Evolutionary conservation across 2,113 vertebrate species (phyloP).

Genomic region (Geococcyx californianus): DNA sequence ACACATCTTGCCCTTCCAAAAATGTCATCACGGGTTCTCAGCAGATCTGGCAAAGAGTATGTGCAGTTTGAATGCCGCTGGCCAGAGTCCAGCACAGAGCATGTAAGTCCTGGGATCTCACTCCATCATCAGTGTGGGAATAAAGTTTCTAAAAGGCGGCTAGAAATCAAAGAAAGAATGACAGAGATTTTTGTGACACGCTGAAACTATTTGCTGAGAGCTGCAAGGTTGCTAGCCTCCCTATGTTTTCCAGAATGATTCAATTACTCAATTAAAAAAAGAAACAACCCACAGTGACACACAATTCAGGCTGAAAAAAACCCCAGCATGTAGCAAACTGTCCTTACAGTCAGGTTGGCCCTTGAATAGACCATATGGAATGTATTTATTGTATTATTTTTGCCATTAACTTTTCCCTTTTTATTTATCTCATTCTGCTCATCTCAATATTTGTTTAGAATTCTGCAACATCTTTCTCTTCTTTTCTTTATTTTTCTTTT

Average conservation of each 20-base stretch:
- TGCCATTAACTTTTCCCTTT: not conserved
- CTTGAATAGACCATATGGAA: not conserved
- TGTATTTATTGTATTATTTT: not conserved
- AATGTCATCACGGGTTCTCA: slow-evolving; percentile 49
- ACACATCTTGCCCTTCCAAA: slow-evolving; percentile 56
- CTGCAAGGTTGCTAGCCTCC: not conserved
- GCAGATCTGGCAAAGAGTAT: slow-evolving; percentile 7
- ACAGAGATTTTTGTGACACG: slow-evolving; percentile 15
- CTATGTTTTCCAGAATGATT: not conserved
- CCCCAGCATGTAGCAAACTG: not conserved
- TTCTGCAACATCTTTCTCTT: not conserved
- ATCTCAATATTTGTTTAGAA: not conserved
- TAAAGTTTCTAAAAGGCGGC: slow-evolving; percentile 36
- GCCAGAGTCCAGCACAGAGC: not conserved
- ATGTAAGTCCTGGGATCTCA: not conserved
- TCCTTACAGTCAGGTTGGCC: not conserved
- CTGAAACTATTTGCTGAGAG: slow-evolving; percentile 22
- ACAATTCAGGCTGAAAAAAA: not conserved
- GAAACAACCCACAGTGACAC: not conserved
- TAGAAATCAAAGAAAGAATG: slow-evolving; percentile 46
- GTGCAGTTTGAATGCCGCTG: slow-evolving; percentile 17
- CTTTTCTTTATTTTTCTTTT: not conserved
- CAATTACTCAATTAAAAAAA: not conserved
- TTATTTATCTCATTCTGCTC: not conserved
- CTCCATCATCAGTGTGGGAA: not conserved